Evolutionary conservation across 1,140 invertebrate species (phyloP).

Genomic region (Cataglyphis hispanica): DNA sequence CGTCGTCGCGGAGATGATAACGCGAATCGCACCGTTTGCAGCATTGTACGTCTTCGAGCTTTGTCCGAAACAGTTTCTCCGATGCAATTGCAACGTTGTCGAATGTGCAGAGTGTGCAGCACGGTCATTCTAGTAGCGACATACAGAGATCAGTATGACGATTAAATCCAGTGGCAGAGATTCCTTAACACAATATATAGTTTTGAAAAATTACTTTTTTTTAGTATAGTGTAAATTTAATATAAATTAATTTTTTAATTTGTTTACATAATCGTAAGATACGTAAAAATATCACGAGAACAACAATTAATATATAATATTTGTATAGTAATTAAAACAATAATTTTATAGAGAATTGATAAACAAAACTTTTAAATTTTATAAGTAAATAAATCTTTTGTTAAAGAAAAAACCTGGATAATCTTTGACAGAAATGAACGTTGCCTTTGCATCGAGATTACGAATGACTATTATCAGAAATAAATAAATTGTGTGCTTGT

Average conservation of each 20-base stretch:
- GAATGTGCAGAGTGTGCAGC: neutral
- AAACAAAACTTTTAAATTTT: neutral
- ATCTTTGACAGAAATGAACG: neutral
- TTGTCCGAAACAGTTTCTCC: conserved; percentile 4
- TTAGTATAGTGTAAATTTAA: neutral
- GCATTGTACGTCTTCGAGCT: conserved; percentile 49
- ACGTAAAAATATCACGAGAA: neutral
- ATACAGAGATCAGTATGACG: neutral
- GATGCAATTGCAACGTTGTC: conserved; percentile 34
- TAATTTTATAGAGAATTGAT: neutral
- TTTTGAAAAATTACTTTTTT: neutral
- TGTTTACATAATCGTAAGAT: neutral
- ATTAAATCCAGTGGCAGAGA: neutral
- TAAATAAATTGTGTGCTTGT: conserved; percentile 23
- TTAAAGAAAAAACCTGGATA: neutral
- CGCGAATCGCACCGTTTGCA: conserved; percentile 50
- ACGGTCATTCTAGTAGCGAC: neutral
- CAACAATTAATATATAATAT: neutral
- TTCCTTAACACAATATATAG: neutral
- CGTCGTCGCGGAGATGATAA: conserved; percentile 54
- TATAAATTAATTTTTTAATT: neutral
- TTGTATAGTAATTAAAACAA: neutral
- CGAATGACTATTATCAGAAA: conserved; percentile 7
- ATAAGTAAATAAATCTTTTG: neutral
- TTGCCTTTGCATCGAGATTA: conserved; percentile 1